Evolutionary conservation across 2,888 invertebrate genomes (phyloP).

Genomic region (Drosophila limbata): DNA sequence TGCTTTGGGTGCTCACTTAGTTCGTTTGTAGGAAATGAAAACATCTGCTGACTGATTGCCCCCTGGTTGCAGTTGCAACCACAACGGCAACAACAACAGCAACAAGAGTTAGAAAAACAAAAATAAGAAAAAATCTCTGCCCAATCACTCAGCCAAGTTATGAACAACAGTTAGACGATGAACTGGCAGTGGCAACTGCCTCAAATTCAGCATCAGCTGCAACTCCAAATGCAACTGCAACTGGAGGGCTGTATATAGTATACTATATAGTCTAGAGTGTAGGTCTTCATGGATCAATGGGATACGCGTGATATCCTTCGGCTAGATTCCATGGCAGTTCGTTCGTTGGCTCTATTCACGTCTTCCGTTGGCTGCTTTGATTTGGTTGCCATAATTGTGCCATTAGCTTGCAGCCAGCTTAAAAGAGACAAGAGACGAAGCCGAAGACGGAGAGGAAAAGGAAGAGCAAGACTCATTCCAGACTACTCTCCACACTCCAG

Average conservation of each 20-base stretch:
- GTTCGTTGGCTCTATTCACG: constrained; percentile 63
- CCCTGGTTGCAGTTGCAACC: constrained; percentile 68
- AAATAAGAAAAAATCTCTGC: constrained; percentile 43
- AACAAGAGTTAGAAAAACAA: constrained; percentile 7
- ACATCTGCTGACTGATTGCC: constrained; percentile 82
- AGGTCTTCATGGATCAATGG: constrained; percentile 85
- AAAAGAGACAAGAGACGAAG: constrained; percentile 20
- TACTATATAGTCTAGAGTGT: constrained; percentile 39
- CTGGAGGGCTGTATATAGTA: constrained; percentile 29
- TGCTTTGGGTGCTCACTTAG: constrained; percentile 56
- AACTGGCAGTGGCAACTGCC: constrained; percentile 32
- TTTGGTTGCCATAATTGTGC: constrained; percentile 78
- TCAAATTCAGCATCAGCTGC: constrained; percentile 1
- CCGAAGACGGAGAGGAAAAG: neutral
- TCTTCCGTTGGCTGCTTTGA: constrained; percentile 75
- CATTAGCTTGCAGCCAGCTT: constrained; percentile 65
- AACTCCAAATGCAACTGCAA: constrained; percentile 19
- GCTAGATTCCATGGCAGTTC: constrained; percentile 71
- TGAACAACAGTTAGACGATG: constrained; percentile 76
- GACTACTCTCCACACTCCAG: neutral
- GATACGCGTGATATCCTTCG: constrained; percentile 86
- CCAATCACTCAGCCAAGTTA: constrained; percentile 79
- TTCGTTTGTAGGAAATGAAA: constrained; percentile 78
- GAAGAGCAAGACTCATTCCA: constrained; percentile 11
- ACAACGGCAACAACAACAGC: constrained; percentile 7